Evolutionary conservation across 2,888 invertebrate genomes (phyloP).

Genomic region (Pinctada fucata): DNA sequence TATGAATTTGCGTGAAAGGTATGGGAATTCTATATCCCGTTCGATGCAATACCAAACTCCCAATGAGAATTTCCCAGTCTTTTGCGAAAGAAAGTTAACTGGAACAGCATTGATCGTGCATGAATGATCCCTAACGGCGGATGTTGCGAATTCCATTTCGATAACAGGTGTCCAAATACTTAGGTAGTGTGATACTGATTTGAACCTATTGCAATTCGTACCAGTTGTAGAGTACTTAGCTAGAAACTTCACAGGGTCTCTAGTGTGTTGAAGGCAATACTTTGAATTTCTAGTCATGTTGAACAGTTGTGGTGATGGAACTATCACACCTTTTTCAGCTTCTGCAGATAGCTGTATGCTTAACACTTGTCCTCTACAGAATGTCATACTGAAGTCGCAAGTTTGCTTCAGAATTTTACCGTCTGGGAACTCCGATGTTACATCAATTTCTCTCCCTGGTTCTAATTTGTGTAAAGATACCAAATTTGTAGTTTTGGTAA

Average conservation of each 20-base stretch:
- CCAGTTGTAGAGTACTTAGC: slow-evolving; percentile 47
- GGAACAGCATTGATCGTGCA: slow-evolving; percentile 51
- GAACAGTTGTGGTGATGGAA: slow-evolving; percentile 48
- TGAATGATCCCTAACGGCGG: slow-evolving; percentile 46
- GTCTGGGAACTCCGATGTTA: slow-evolving; percentile 26
- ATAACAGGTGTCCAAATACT: slow-evolving; percentile 56
- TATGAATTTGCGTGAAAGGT: slow-evolving; percentile 22
- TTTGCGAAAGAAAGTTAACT: slow-evolving; percentile 39
- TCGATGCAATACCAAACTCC: slow-evolving; percentile 43
- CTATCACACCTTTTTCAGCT: slow-evolving; percentile 45
- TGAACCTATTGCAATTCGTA: slow-evolving; percentile 38
- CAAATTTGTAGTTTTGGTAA: background rate
- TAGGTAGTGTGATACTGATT: slow-evolving; percentile 38
- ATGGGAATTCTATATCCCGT: slow-evolving; percentile 54
- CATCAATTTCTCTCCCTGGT: slow-evolving; percentile 26
- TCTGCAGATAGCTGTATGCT: slow-evolving; percentile 50
- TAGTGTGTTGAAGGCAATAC: slow-evolving; percentile 51
- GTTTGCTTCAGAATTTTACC: slow-evolving; percentile 27
- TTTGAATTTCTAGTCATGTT: slow-evolving; percentile 52
- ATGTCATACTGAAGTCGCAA: slow-evolving; percentile 50
- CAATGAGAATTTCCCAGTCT: slow-evolving; percentile 50
- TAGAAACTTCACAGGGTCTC: slow-evolving; percentile 52
- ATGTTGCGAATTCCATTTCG: slow-evolving; percentile 58
- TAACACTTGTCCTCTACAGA: slow-evolving; percentile 46
- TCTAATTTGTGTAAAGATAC: slow-evolving; percentile 26